A percentile compares a stretch with the other conserved stretches of the same genome.
phyloP scores from a whole-genome alignment of 2,797 vertebrate species.

The Leptodactylus fallax region DNA sequence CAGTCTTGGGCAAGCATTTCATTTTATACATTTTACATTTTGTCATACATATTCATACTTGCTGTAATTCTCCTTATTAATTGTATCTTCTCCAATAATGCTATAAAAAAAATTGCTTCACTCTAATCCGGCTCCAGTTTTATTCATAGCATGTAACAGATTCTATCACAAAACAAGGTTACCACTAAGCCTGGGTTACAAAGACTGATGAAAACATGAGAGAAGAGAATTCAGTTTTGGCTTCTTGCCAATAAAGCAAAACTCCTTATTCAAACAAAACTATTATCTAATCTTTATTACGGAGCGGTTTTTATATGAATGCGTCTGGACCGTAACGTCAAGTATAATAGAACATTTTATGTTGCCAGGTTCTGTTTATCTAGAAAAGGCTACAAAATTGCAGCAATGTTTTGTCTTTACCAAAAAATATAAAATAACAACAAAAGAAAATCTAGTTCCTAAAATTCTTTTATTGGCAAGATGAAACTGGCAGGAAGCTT shows the following conservation, averaged over 20 bases:
- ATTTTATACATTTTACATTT: neutral
- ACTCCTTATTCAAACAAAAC: slow-evolving; percentile 57
- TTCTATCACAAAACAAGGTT: slow-evolving; percentile 52
- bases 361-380: slow-evolving; percentile 58
- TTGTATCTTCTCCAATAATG: too few species aligned
- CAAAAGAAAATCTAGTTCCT: slow-evolving; percentile 58
- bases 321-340: slow-evolving; percentile 44
- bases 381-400: slow-evolving; percentile 48
- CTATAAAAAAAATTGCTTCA: neutral
- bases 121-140: slow-evolving; percentile 35
- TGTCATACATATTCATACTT: neutral
- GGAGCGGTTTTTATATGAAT: slow-evolving; percentile 49
- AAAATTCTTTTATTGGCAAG: slow-evolving; percentile 58
- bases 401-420: slow-evolving; percentile 52
- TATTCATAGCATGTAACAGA: slow-evolving; percentile 47
- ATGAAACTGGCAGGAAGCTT: slow-evolving; percentile 50
- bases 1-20: too few species aligned
- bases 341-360: slow-evolving; percentile 55
- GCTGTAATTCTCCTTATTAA: too few species aligned
- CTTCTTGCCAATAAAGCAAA: slow-evolving; percentile 39
- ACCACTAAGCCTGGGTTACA: slow-evolving; percentile 37
- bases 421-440: slow-evolving; percentile 39
- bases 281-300: slow-evolving; percentile 64
- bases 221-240: slow-evolving; percentile 47
- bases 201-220: slow-evolving; percentile 42